These are phyloP conservation scores for Spondyliosoma cantharus DNA, from an alignment of 2,797 vertebrate species.

Conservation along the genomic window DNA sequence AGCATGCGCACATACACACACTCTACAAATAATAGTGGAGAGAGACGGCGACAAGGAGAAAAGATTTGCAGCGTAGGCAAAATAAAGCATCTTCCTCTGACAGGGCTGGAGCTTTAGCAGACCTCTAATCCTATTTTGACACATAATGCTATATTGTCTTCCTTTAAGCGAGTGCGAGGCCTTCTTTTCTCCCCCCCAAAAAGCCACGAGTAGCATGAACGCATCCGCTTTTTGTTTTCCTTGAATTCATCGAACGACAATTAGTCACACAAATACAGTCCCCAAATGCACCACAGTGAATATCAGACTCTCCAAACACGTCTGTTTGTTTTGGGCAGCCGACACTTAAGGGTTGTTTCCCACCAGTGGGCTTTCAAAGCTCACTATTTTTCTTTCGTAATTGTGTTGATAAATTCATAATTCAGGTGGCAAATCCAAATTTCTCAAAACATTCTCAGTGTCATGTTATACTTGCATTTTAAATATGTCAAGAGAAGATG, in stretches of 20 bases:
- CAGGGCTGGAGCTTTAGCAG: slow-evolving; percentile 67
- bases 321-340: slow-evolving; percentile 31
- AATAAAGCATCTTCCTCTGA: slow-evolving; percentile 73
- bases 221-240: slow-evolving; percentile 43
- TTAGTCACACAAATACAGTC: slow-evolving; percentile 57
- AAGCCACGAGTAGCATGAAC: slow-evolving; percentile 43
- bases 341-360: slow-evolving; percentile 36
- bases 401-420: no score
- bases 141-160: slow-evolving; percentile 77
- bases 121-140: slow-evolving; percentile 77
- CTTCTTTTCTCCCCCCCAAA: slow-evolving; percentile 40
- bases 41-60: slow-evolving; percentile 60
- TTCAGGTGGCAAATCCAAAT: no score
- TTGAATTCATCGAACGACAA: slow-evolving; percentile 62
- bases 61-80: slow-evolving; percentile 76
- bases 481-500: slow-evolving; percentile 43
- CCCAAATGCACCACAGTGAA: slow-evolving; percentile 36
- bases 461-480: slow-evolving; percentile 1
- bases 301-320: slow-evolving; percentile 39
- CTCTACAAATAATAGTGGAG: slow-evolving; percentile 55
- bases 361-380: slow-evolving; percentile 31
- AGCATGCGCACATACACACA: slow-evolving; percentile 50
- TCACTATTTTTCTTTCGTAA: background rate
- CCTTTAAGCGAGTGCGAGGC: slow-evolving; percentile 66
- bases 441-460: no score